These are phyloP conservation scores for Galaxea fascicularis DNA, from an alignment of 92 coral and sea anemone genomes.

Conservation along the genomic window DNA sequence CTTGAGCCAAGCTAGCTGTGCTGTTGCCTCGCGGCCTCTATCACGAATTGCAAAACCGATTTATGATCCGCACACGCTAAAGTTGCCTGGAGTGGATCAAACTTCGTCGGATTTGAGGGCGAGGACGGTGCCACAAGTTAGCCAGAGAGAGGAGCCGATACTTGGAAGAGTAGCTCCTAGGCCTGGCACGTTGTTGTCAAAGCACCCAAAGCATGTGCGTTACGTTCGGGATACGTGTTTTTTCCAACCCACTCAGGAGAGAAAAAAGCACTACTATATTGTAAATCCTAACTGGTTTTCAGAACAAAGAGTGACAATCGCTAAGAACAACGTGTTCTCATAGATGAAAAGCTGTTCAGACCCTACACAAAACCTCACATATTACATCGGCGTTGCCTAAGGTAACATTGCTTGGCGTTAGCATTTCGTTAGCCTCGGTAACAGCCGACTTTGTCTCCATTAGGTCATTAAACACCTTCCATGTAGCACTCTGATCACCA, in stretches of 20 bases:
- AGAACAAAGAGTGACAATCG: conserved; percentile 42
- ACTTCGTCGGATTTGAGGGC: not conserved
- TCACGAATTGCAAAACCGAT: not conserved
- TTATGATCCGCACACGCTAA: not conserved
- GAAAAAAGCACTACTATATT: conserved; percentile 43
- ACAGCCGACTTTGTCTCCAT: conserved; percentile 13
- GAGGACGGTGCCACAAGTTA: not conserved
- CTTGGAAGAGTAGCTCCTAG: conserved; percentile 45
- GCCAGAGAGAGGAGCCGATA: not conserved
- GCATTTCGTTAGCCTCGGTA: conserved; percentile 6
- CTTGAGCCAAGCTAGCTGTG: not conserved
- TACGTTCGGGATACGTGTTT: conserved; percentile 55
- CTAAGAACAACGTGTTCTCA: conserved; percentile 56
- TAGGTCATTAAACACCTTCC: conserved; percentile 11
- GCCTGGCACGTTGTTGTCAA: conserved; percentile 46
- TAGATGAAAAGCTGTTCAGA: not conserved
- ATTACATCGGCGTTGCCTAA: not conserved
- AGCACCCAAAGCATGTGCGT: conserved; percentile 29
- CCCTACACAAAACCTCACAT: not conserved
- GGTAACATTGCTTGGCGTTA: not conserved
- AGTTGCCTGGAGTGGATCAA: not conserved
- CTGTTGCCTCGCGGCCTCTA: not conserved
- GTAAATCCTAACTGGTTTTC: conserved; percentile 61
- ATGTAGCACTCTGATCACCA: not conserved
- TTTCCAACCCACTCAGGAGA: conserved; percentile 53